A percentile compares a stretch with the other conserved stretches of the same genome.
phyloP scores from a whole-genome alignment of 2,888 invertebrate species.

The Latrodectus hesperus region DNA sequence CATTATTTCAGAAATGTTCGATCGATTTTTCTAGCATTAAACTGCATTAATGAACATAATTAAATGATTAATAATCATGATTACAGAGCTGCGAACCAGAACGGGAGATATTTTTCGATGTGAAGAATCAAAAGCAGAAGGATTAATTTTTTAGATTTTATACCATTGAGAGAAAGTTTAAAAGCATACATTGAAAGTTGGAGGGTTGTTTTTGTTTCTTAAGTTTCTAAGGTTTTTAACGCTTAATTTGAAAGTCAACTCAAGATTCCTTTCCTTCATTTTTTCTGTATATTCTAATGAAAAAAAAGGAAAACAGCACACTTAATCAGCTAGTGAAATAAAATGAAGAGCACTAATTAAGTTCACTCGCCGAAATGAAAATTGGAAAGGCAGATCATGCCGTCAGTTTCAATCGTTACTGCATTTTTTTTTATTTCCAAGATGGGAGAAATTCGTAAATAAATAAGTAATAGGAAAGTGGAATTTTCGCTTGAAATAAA shows the following conservation, averaged over 20 bases:
- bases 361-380: constrained; percentile 26
- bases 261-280: constrained; percentile 12
- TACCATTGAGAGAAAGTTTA: too few species aligned
- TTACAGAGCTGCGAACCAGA: too few species aligned
- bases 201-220: background rate
- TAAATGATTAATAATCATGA: too few species aligned
- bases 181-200: too few species aligned
- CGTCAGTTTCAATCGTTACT: background rate
- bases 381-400: constrained; percentile 12
- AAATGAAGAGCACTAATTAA: constrained; percentile 54
- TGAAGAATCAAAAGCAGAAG: too few species aligned
- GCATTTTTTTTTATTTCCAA: constrained; percentile 8
- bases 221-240: constrained; percentile 22
- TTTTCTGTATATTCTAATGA: constrained; percentile 3
- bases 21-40: too few species aligned
- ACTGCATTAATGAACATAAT: too few species aligned
- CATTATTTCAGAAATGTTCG: too few species aligned
- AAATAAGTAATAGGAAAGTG: constrained; percentile 29
- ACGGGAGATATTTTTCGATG: too few species aligned
- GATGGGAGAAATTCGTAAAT: constrained; percentile 20
- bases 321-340: constrained; percentile 47
- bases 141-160: too few species aligned
- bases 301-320: constrained; percentile 33
- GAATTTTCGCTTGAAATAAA: constrained; percentile 26
- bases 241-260: constrained; percentile 34